These are phyloP conservation scores for Achatina immaculata DNA, from an alignment of 1,140 invertebrate species.

Conservation along the genomic window DNA sequence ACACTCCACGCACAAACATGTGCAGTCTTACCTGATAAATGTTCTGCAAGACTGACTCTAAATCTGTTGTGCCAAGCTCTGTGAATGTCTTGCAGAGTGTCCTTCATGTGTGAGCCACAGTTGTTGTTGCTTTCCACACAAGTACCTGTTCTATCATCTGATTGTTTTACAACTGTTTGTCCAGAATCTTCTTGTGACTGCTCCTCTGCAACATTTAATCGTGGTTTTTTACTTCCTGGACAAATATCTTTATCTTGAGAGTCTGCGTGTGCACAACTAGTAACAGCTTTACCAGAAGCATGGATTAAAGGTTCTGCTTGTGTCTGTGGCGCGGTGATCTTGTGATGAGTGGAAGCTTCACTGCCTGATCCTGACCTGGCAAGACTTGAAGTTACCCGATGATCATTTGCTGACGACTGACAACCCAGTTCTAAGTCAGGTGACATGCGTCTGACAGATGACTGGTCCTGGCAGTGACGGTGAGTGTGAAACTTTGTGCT, in stretches of 20 bases:
- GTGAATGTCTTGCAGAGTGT: slow-evolving; percentile 66
- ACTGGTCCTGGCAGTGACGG: slow-evolving; percentile 2
- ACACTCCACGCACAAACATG: not conserved
- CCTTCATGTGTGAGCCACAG: slow-evolving; percentile 46
- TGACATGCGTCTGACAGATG: not conserved
- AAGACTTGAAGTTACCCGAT: too few species aligned
- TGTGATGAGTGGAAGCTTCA: too few species aligned
- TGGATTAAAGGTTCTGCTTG: too few species aligned
- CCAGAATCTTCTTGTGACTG: not conserved
- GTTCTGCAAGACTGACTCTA: slow-evolving; percentile 75
- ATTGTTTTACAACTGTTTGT: not conserved
- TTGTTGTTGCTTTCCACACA: not conserved
- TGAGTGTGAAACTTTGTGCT: slow-evolving; percentile 5
- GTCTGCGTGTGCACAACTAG: too few species aligned
- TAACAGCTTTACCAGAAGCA: too few species aligned
- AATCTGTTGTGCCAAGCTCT: slow-evolving; percentile 76
- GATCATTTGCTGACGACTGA: not conserved
- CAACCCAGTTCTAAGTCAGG: not conserved
- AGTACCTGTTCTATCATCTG: not conserved
- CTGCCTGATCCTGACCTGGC: too few species aligned
- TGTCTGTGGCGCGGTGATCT: too few species aligned
- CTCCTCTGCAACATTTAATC: not conserved
- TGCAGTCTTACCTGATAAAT: slow-evolving; percentile 74
- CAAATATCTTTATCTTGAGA: not conserved
- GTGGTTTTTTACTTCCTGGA: not conserved